These are phyloP conservation scores for Tamandua tetradactyla DNA, from an alignment of 2,797 vertebrate genomes.

Conservation along the genomic window DNA sequence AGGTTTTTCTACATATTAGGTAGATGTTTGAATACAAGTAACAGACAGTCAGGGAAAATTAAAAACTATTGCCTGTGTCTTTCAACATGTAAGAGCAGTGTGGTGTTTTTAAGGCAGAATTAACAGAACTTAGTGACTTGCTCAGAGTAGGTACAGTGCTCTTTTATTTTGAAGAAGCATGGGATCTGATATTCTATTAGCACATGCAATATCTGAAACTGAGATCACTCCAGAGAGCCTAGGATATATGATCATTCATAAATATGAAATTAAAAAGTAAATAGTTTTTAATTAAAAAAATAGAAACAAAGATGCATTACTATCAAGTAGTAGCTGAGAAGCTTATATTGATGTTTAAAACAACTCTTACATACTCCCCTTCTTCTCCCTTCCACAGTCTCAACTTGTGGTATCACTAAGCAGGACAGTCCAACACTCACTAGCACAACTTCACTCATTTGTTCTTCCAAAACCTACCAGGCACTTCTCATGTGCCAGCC, in stretches of 20 bases:
- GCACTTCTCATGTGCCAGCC: background rate
- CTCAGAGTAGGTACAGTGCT: background rate
- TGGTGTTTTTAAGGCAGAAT: background rate
- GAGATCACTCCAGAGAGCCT: background rate
- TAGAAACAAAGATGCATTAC: background rate
- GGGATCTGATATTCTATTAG: background rate
- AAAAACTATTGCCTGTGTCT: background rate
- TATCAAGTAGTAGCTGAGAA: background rate
- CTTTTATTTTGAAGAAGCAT: background rate
- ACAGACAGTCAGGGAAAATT: background rate
- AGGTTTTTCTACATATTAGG: background rate
- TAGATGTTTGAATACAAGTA: background rate
- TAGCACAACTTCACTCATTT: background rate
- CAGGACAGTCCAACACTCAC: background rate
- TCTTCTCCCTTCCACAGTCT: background rate
- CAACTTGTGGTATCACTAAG: background rate
- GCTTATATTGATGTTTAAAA: background rate
- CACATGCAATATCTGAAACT: background rate
- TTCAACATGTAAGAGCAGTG: background rate
- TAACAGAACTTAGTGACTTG: background rate
- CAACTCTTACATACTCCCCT: background rate
- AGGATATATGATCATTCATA: background rate
- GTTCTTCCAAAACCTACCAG: background rate
- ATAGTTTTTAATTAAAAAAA: no score
- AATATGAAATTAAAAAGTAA: background rate